Base-by-base conservation (phyloP, 1,140 invertebrate species). In the Trissolcus basalis region DNA sequence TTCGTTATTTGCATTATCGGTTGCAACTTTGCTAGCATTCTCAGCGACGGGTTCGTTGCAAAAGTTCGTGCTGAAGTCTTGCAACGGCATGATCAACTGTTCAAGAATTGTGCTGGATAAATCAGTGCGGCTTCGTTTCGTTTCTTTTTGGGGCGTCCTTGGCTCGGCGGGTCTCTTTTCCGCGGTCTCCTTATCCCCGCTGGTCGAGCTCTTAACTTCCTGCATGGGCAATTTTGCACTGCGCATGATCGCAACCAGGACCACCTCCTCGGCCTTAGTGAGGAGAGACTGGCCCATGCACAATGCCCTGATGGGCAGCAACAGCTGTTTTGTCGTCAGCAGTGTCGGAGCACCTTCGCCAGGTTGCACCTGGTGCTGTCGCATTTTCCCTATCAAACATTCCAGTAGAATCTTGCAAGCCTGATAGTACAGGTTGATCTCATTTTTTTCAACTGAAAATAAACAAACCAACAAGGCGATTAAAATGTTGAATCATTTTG, bases 181-280 rank as follows among this genome's bases (percentile, higher is more conserved):
- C 33, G 48, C 41, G 0, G 15, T 11, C 13, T 72, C 69, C 16
- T 72, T 4, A 89, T 89, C 70, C 88, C 90, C 61, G 90, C 90
- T 83, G 45, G 78, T 84, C 79, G 80, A 58, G 43, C 88, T 82
- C 55, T 90, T 86, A 33, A 88, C 88, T 83, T 90, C 90, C 27
- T 91, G 85, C 58, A 90, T 85, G 13, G 93, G 93, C 71, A 92
- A 81, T 82, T 92, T 92, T 39, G 92, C 91, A 75, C 91, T 91
- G 80, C 93, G 93, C 89, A 94, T 90, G 12, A 91, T 89, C 47
- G 91, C 89, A 11, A 91, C 90, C 11, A 94, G 88, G 16, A 90
- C 90, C 14, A 91, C 85, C 60, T 94, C 90, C 82, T 93, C 91
- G 4, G 88, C 80, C 43, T 89, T 87, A 12, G 89, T 88, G 4